These are phyloP conservation scores for Cerastoderma edule DNA, from an alignment of 2,888 invertebrate species.

Conservation along the genomic window DNA sequence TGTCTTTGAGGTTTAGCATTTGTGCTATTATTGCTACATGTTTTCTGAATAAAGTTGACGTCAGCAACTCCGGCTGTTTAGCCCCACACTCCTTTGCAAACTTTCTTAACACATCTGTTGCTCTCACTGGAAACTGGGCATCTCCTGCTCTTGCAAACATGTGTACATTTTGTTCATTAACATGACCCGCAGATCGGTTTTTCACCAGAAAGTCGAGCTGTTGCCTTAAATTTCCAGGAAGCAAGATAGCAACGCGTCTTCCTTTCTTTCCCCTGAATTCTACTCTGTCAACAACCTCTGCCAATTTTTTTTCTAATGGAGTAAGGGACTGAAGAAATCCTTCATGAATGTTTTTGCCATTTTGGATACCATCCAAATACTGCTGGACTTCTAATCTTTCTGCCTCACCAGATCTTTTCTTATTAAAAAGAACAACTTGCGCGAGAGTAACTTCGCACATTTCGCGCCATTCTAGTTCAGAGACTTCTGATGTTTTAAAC, in stretches of 20 bases:
- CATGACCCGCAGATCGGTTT: background rate
- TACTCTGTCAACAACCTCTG: conserved; percentile 17
- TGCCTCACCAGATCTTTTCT: conserved; percentile 29
- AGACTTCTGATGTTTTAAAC: background rate
- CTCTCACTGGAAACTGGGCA: conserved; percentile 20
- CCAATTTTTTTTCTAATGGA: conserved; percentile 31
- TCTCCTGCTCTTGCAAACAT: conserved; percentile 36
- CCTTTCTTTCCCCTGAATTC: conserved; percentile 38
- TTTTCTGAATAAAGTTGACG: conserved; percentile 38
- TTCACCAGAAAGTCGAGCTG: conserved; percentile 21
- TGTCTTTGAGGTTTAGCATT: conserved; percentile 47
- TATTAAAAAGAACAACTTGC: conserved; percentile 37
- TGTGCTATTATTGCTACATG: conserved; percentile 45
- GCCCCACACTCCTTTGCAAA: conserved; percentile 32
- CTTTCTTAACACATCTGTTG: conserved; percentile 34
- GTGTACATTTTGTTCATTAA: conserved; percentile 16
- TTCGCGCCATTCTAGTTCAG: conserved; percentile 21
- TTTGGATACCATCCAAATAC: conserved; percentile 23
- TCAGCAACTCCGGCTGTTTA: conserved; percentile 37
- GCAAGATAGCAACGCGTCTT: conserved; percentile 31
- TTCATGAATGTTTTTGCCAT: conserved; percentile 15
- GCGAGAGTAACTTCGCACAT: conserved; percentile 26
- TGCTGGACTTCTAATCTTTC: conserved; percentile 33
- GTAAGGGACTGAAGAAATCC: conserved; percentile 28
- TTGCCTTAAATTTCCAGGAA: conserved; percentile 12